These are phyloP conservation scores for Xiphias gladius DNA, from an alignment of 2,113 vertebrate species.

Conservation along the genomic window DNA sequence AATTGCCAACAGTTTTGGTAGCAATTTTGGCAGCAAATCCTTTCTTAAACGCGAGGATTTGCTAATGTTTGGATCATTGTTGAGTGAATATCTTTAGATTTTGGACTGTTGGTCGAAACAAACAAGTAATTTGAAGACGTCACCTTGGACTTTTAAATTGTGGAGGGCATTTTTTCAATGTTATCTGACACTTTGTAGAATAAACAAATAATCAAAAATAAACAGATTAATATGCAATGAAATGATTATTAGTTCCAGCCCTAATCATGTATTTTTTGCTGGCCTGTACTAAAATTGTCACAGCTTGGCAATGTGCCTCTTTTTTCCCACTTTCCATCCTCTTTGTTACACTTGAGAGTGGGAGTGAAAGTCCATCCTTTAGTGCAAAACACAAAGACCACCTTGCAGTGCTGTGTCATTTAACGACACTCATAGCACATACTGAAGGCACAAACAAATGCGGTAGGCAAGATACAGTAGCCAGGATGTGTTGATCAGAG, in stretches of 20 bases:
- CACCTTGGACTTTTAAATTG: too few species aligned
- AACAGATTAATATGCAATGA: background rate
- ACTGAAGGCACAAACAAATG: background rate
- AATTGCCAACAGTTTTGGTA: background rate
- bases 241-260: background rate
- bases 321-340: background rate
- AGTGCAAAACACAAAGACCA: background rate
- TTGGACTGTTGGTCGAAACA: background rate
- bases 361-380: background rate
- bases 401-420: background rate
- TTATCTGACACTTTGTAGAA: background rate
- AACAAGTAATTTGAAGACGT: background rate
- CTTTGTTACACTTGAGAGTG: too few species aligned
- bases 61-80: too few species aligned
- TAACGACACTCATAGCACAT: background rate
- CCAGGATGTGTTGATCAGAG: background rate
- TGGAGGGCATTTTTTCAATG: background rate
- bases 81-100: background rate
- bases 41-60: too few species aligned
- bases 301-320: background rate
- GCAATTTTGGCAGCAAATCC: too few species aligned
- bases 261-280: background rate
- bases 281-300: background rate
- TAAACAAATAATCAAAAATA: background rate
- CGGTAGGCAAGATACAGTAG: background rate